These are phyloP conservation scores for Mechanitis messenoides DNA, from an alignment of 2,888 invertebrate species.

Conservation along the genomic window DNA sequence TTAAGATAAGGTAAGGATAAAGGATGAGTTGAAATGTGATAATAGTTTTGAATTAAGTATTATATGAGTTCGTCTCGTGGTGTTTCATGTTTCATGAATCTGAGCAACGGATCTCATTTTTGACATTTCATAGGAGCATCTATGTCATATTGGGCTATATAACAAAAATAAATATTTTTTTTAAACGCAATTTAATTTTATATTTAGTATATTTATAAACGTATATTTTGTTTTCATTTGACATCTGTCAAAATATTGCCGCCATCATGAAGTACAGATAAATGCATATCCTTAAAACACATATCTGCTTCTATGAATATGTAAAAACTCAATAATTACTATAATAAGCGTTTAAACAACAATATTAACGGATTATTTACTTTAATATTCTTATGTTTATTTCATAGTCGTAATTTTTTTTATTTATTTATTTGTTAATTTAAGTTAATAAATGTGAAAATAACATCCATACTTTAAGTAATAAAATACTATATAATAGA, in stretches of 20 bases:
- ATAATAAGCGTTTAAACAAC: constrained; percentile 32
- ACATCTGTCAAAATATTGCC: too few species aligned
- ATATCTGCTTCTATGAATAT: constrained; percentile 71
- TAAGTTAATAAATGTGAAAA: constrained; percentile 18
- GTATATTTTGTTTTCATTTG: too few species aligned
- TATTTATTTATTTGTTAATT: constrained; percentile 22
- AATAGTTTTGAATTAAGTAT: constrained; percentile 54
- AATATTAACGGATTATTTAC: constrained; percentile 31
- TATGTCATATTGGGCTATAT: constrained; percentile 38
- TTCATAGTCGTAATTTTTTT: constrained; percentile 12
- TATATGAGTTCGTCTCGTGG: constrained; percentile 24
- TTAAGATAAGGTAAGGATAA: constrained; percentile 35
- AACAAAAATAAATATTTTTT: background rate
- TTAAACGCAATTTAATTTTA: too few species aligned
- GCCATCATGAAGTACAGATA: background rate
- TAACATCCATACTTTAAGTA: constrained; percentile 23
- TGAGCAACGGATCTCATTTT: constrained; percentile 41
- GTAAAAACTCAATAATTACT: constrained; percentile 28
- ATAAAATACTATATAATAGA: constrained; percentile 16
- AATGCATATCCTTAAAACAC: constrained; percentile 53
- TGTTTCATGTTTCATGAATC: constrained; percentile 22
- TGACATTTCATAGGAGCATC: constrained; percentile 64
- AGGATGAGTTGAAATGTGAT: constrained; percentile 64
- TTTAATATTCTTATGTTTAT: constrained; percentile 19
- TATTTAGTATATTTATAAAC: too few species aligned